Evolutionary conservation across 2,797 vertebrate species (phyloP).

Genomic region (Xenops minutus): DNA sequence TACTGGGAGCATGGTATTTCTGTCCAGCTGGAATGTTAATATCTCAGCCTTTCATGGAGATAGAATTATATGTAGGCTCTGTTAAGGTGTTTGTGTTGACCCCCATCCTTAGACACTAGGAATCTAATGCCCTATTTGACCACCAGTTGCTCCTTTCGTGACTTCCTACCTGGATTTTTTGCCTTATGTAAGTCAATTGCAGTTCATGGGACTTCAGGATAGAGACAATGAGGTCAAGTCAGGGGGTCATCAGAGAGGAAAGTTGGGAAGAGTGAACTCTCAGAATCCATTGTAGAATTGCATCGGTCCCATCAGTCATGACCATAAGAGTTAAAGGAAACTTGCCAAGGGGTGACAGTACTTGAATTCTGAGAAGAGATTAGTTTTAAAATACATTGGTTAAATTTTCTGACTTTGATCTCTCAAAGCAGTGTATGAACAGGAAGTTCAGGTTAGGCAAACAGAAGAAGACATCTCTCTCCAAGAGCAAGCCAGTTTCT

Average conservation of each 20-base stretch:
- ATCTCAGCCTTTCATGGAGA: not conserved
- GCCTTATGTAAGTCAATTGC: not conserved
- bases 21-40: not conserved
- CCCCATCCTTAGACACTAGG: not conserved
- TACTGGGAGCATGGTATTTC: not conserved
- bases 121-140: not conserved
- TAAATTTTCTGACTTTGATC: not conserved
- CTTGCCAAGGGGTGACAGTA: not conserved
- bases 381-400: not conserved
- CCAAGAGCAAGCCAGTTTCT: not conserved
- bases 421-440: not conserved
- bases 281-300: not conserved
- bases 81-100: not conserved
- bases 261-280: not conserved
- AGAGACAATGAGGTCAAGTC: not conserved
- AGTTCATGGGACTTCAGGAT: not conserved
- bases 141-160: not conserved
- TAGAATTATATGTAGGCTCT: not conserved
- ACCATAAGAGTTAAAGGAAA: not conserved
- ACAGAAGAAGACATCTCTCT: not conserved
- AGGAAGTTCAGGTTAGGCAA: not conserved
- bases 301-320: accelerated
- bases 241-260: not conserved
- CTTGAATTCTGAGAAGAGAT: not conserved
- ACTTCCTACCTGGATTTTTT: not conserved